These are phyloP conservation scores for Hipparchia sbordonii DNA, from an alignment of 2,888 invertebrate genomes.

Conservation along the genomic window DNA sequence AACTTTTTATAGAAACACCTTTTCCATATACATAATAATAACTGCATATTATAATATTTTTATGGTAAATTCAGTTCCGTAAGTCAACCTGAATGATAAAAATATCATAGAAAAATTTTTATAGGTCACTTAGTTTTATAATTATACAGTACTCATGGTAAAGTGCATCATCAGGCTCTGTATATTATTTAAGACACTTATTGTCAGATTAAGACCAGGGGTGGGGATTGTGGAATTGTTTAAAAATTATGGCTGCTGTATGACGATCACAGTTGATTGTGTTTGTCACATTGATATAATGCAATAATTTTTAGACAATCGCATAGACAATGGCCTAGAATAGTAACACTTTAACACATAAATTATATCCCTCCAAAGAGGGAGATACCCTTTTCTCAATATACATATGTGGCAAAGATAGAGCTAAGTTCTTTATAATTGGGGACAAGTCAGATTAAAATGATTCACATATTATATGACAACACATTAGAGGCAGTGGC, in stretches of 20 bases:
- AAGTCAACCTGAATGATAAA: slow-evolving; percentile 25
- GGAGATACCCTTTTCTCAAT: not conserved
- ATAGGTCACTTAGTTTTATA: slow-evolving; percentile 1
- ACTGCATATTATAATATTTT: slow-evolving; percentile 24
- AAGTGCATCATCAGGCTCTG: slow-evolving; percentile 9
- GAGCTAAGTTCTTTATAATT: not conserved
- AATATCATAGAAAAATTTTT: slow-evolving; percentile 47
- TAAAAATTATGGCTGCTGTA: no score
- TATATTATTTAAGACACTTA: slow-evolving; percentile 8
- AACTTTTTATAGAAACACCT: slow-evolving; percentile 34
- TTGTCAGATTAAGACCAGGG: not conserved
- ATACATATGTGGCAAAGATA: not conserved
- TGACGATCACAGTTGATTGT: no score
- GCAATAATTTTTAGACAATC: no score
- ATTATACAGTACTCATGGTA: not conserved
- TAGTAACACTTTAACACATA: not conserved
- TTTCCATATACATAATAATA: slow-evolving; percentile 28
- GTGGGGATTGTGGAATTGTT: no score
- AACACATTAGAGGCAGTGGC: no score
- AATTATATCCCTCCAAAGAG: not conserved
- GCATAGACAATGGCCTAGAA: not conserved
- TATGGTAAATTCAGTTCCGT: slow-evolving; percentile 44
- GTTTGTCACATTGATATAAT: no score
- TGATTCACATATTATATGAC: no score
- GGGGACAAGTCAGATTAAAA: not conserved